Evolutionary conservation across 92 coral and sea anemone species (phyloP).

Genomic region (Phymanthus crucifer): DNA sequence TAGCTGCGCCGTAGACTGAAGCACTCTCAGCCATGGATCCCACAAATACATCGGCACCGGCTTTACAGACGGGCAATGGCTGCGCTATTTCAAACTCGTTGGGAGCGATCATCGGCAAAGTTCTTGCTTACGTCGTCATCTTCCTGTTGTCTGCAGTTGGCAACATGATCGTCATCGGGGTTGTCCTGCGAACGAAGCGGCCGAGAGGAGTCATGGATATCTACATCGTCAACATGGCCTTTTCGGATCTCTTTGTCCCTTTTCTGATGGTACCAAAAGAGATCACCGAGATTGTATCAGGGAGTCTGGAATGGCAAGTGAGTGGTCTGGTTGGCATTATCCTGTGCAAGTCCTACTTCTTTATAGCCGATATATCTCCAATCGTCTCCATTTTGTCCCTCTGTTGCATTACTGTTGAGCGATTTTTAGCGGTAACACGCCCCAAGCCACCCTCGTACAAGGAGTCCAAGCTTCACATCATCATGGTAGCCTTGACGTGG

Average conservation of each 20-base stretch:
- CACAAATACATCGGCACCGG: neutral
- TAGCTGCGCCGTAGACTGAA: too few species aligned
- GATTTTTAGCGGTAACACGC: conserved; percentile 26
- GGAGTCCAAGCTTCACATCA: conserved; percentile 10
- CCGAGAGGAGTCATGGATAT: conserved; percentile 29
- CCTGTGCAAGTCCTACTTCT: conserved; percentile 28
- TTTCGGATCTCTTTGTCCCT: conserved; percentile 41
- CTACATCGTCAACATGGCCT: conserved; percentile 38
- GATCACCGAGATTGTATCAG: conserved; percentile 16
- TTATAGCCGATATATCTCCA: conserved; percentile 31
- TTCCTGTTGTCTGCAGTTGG: conserved; percentile 23
- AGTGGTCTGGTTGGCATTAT: conserved; percentile 23
- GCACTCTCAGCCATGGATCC: neutral
- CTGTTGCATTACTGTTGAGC: conserved; percentile 28
- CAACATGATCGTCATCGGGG: conserved; percentile 24
- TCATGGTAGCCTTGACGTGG: conserved; percentile 25
- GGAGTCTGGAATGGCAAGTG: conserved; percentile 25
- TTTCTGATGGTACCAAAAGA: conserved; percentile 17
- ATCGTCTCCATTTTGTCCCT: conserved; percentile 30
- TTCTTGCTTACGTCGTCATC: neutral
- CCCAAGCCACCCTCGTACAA: conserved; percentile 8
- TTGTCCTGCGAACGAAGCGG: conserved; percentile 6
- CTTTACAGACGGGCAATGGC: neutral
- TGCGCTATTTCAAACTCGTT: neutral
- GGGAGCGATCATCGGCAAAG: conserved; percentile 10